These are phyloP conservation scores for Porites divaricata DNA, from an alignment of 92 coral and sea anemone genomes.

Conservation along the genomic window DNA sequence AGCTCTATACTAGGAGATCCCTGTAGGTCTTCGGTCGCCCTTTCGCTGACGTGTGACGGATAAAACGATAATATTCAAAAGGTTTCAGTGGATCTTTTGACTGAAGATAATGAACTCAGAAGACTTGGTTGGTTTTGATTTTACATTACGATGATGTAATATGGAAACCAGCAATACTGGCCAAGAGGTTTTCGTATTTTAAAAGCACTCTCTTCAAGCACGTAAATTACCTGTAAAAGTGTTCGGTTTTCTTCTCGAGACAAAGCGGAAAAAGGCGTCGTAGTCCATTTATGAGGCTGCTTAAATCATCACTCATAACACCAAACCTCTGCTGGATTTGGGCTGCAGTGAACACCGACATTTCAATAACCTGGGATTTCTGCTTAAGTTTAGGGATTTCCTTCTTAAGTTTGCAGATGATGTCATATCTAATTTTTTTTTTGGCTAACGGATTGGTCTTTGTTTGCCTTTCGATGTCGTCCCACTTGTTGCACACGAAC, in stretches of 20 bases:
- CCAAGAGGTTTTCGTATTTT: too few species aligned
- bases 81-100: too few species aligned
- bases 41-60: too few species aligned
- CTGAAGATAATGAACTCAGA: too few species aligned
- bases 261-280: slow-evolving; percentile 14
- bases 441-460: neutral
- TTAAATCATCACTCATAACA: slow-evolving; percentile 15
- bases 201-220: too few species aligned
- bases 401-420: neutral
- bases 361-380: slow-evolving; percentile 12
- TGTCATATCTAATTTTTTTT: neutral
- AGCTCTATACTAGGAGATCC: too few species aligned
- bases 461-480: neutral
- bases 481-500: slow-evolving; percentile 37
- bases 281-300: neutral
- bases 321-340: neutral
- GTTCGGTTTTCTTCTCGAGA: slow-evolving; percentile 4
- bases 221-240: slow-evolving; percentile 1
- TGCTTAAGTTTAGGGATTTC: neutral
- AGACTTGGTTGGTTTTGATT: too few species aligned
- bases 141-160: too few species aligned
- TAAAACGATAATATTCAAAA: too few species aligned
- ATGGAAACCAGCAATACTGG: too few species aligned
- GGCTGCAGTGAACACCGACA: neutral
- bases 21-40: too few species aligned